Evolutionary conservation across 2,888 invertebrate genomes (phyloP).

Genomic region (Drosophila mulleri): DNA sequence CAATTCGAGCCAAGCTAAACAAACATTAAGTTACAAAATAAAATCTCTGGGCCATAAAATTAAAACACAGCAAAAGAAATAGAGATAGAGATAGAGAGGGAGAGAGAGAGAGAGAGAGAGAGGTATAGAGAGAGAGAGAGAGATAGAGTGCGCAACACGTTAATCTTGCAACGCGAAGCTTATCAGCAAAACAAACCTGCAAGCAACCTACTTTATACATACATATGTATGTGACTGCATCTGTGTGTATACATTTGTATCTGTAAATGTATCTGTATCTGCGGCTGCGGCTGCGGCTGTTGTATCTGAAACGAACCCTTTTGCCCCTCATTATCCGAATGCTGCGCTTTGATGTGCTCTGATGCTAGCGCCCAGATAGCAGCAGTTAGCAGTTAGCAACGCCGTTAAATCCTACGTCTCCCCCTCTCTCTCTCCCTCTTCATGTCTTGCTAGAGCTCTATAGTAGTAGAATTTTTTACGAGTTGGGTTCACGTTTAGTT

Average conservation of each 20-base stretch:
- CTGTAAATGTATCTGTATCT: constrained; percentile 39
- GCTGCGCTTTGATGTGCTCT: constrained; percentile 69
- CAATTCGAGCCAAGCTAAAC: constrained; percentile 56
- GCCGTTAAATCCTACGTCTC: constrained; percentile 38
- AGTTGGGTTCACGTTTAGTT: constrained; percentile 42
- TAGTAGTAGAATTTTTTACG: constrained; percentile 53
- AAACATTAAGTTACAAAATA: constrained; percentile 80
- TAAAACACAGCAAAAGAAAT: constrained; percentile 66
- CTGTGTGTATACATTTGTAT: constrained; percentile 38
- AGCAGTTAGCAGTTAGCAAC: constrained; percentile 54
- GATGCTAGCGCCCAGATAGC: constrained; percentile 66
- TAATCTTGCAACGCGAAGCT: constrained; percentile 69
- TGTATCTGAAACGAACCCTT: constrained; percentile 37
- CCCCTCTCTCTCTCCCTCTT: constrained; percentile 2
- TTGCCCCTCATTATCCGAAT: constrained; percentile 8
- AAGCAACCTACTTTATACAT: constrained; percentile 62
- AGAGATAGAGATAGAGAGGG: constrained; percentile 1
- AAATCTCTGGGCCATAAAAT: constrained; percentile 79
- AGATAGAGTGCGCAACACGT: constrained; percentile 52
- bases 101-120: neutral
- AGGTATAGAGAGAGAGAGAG: neutral
- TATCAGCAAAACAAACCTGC: constrained; percentile 64
- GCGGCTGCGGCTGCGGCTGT: constrained; percentile 58
- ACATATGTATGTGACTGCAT: constrained; percentile 58
- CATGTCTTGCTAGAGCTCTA: constrained; percentile 21